Base-by-base conservation (phyloP, 2,888 invertebrate genomes). In the Odontocerum albicorne region DNA sequence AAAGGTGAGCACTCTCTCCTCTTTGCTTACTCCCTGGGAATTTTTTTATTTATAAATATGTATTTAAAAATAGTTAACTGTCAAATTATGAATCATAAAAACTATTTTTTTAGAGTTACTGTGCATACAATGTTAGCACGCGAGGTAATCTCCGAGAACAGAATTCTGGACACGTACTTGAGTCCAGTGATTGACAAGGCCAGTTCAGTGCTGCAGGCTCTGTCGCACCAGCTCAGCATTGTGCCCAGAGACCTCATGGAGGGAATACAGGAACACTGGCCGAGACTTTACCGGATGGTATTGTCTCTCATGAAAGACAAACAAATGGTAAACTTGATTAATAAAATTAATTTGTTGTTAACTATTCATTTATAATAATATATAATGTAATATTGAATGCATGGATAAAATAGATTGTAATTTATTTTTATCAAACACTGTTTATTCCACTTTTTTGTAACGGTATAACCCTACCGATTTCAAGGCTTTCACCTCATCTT, bases 71-170 rank as follows among this genome's bases (percentile, higher is more conserved):
- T n/a, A n/a, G n/a, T n/a, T n/a, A n/a, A n/a, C n/a, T n/a, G n/a
- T n/a, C n/a, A n/a, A n/a, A n/a, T n/a, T n/a, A 35, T 13, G 35
- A 35, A 10, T 35, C 7, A 12, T 12, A 35, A 10, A 4, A 4
- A 12, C 7, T 12, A 13, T 12, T 35, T 35, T 35, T 35, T 35
- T 36, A 61, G 61, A 19, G 57, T 61, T 4, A 72, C 74, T 32
- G 65, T 74, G 3, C 77, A 78, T 57, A 76, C 76, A 7, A 72
- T 75, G 0, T 56, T 78, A 55, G 76, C 78, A 2, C 75, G 74
- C 59, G 76, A 76, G 62, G 72, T 78, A 4, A 70, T 78, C 0
- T 70, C 70, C 16, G 75, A 76, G 53, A 78, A 76, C 55, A 62
- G 69, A 0, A 69, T 78, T 1, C 61, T 78, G 1, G 71, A 74